These are phyloP conservation scores for Tolypeutes matacus DNA, from an alignment of 2,797 vertebrate species.

Conservation along the genomic window DNA sequence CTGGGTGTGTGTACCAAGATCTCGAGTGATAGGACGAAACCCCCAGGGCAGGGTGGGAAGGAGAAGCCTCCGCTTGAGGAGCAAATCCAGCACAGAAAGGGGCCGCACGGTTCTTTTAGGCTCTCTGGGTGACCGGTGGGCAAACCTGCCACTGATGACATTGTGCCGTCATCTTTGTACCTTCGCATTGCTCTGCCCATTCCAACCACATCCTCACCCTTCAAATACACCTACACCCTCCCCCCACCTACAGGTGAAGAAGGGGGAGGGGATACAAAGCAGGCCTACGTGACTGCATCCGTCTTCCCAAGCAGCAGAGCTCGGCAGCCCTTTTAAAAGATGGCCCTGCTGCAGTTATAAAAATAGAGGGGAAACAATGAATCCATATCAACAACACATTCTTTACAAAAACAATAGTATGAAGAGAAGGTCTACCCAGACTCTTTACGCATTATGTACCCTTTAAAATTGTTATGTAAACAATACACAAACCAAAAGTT, in stretches of 20 bases:
- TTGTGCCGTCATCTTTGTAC: rapidly evolving
- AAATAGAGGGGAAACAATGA: conserved; percentile 84
- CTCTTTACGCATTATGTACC: conserved; percentile 85
- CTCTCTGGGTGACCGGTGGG: not conserved
- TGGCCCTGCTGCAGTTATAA: conserved; percentile 83
- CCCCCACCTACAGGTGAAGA: not conserved
- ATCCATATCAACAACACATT: conserved; percentile 76
- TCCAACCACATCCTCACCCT: not conserved
- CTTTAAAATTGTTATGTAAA: conserved; percentile 92
- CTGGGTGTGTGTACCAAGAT: not conserved
- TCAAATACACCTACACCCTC: not conserved
- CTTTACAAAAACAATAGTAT: conserved; percentile 85
- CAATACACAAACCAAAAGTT: conserved; percentile 88
- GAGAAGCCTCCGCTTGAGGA: not conserved
- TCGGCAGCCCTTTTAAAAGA: conserved; percentile 79
- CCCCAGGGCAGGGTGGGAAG: not conserved
- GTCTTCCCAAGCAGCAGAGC: conserved; percentile 73
- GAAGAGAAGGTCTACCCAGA: conserved; percentile 88
- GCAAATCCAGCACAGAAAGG: conserved; percentile 78
- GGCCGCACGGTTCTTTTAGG: conserved; percentile 12
- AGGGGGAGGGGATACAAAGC: not conserved
- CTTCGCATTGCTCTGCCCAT: not conserved
- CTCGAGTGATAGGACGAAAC: not conserved
- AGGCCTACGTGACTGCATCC: not conserved
- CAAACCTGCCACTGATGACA: conserved; percentile 18